phyloP scores from a whole-genome alignment of 2,113 vertebrate genomes.

The Lipotes vexillifer region DNA sequence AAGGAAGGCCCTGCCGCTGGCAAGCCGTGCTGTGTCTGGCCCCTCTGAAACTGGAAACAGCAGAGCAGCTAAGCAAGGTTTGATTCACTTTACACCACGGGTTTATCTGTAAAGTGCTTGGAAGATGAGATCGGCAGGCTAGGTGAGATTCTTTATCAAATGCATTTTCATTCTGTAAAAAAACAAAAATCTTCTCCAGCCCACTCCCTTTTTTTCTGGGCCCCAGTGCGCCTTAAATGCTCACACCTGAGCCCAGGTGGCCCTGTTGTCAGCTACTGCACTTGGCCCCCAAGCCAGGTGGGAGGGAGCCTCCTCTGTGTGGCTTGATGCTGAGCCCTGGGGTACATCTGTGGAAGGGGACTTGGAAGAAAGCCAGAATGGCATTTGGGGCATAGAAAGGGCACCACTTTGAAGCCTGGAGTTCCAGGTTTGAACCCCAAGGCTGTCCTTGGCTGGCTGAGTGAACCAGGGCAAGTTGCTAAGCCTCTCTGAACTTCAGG shows the following conservation, averaged over 20 bases:
- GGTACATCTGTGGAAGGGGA: fast-evolving
- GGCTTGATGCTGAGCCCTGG: neutral
- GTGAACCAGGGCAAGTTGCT: neutral
- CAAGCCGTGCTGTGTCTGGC: neutral
- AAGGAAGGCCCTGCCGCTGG: neutral
- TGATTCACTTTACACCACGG: fast-evolving
- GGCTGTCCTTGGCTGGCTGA: neutral
- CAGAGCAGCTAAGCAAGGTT: neutral
- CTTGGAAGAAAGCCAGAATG: neutral
- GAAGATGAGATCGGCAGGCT: neutral
- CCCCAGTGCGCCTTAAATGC: neutral
- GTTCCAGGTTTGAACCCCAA: neutral
- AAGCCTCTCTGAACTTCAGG: neutral
- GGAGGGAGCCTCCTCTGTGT: neutral
- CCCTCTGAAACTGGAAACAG: neutral
- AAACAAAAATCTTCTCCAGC: neutral
- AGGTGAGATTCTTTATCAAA: neutral
- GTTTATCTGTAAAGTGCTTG: neutral
- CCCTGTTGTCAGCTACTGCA: neutral
- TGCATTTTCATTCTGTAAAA: neutral
- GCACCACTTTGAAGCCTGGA: neutral
- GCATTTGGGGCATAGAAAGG: neutral
- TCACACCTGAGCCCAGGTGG: neutral
- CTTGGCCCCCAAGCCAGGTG: neutral
- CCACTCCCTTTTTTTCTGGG: neutral